These are phyloP conservation scores for Rhipidura dahli DNA, from an alignment of 2,113 vertebrate genomes.

Conservation along the genomic window DNA sequence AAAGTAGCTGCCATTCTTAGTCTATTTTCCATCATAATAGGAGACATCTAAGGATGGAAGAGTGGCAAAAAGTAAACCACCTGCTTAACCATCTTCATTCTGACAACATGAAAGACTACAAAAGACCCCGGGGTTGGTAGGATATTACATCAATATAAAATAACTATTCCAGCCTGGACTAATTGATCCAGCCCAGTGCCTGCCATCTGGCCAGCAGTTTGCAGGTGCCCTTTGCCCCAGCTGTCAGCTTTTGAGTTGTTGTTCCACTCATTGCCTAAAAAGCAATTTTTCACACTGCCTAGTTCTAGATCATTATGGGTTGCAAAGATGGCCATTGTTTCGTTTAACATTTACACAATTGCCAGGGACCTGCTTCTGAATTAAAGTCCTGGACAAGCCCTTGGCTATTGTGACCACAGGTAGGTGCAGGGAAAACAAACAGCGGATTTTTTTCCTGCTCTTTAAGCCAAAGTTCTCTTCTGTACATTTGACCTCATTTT, in stretches of 20 bases:
- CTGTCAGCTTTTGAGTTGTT: not conserved
- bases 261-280: not conserved
- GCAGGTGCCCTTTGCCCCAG: not conserved
- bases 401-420: not conserved
- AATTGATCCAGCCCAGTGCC: not conserved
- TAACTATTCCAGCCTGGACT: not conserved
- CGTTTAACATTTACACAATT: not conserved
- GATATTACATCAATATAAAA: not conserved
- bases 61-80: not conserved
- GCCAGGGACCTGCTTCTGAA: not conserved
- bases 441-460: not conserved
- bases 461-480: not conserved
- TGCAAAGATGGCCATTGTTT: not conserved
- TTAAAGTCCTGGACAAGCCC: not conserved
- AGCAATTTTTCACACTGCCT: not conserved
- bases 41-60: not conserved
- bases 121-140: not conserved
- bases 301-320: not conserved
- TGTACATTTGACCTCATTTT: not conserved
- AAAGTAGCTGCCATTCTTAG: not conserved
- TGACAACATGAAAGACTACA: not conserved
- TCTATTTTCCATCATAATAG: not conserved
- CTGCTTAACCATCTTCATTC: not conserved
- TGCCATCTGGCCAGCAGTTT: slow-evolving; percentile 22
- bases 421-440: not conserved